A percentile compares a stretch with the other conserved stretches of the same genome.
Evolutionary conservation across 2,888 invertebrate species (phyloP).

Genomic region (Dynastes grantii): DNA sequence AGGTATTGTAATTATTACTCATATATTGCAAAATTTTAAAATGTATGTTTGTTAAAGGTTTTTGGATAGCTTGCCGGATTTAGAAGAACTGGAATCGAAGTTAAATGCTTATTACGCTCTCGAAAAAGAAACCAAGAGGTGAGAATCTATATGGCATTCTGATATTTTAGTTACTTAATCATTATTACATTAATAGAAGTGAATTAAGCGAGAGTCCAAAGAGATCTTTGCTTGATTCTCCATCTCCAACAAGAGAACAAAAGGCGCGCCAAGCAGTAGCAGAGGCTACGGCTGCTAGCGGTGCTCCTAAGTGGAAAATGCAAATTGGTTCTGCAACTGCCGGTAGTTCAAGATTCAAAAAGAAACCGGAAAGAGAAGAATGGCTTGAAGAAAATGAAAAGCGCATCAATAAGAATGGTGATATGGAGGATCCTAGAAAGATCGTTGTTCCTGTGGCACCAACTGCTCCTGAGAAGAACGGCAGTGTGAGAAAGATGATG

Average conservation of each 20-base stretch:
- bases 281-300: slow-evolving; percentile 72
- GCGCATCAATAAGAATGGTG: slow-evolving; percentile 68
- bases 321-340: slow-evolving; percentile 76
- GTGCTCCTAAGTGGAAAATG: slow-evolving; percentile 80
- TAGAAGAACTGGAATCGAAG: slow-evolving; percentile 84
- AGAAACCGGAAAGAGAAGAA: slow-evolving; percentile 74
- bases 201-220: slow-evolving; percentile 66
- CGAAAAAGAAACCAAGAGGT: slow-evolving; percentile 79
- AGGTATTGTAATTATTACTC: slow-evolving; percentile 59
- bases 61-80: slow-evolving; percentile 80
- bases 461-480: slow-evolving; percentile 73
- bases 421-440: slow-evolving; percentile 54
- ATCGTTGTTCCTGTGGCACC: slow-evolving; percentile 59
- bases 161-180: slow-evolving; percentile 3
- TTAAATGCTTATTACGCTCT: slow-evolving; percentile 86
- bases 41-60: slow-evolving; percentile 69
- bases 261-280: slow-evolving; percentile 71
- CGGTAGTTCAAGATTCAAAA: slow-evolving; percentile 74
- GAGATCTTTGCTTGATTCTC: slow-evolving; percentile 66
- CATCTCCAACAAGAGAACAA: slow-evolving; percentile 70
- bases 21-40: neutral
- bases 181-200: slow-evolving; percentile 57
- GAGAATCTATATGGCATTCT: slow-evolving; percentile 57
- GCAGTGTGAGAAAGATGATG: slow-evolving; percentile 77
- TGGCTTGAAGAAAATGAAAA: slow-evolving; percentile 72